These are phyloP conservation scores for Polyergus mexicanus DNA, from an alignment of 1,140 invertebrate species.

Conservation along the genomic window DNA sequence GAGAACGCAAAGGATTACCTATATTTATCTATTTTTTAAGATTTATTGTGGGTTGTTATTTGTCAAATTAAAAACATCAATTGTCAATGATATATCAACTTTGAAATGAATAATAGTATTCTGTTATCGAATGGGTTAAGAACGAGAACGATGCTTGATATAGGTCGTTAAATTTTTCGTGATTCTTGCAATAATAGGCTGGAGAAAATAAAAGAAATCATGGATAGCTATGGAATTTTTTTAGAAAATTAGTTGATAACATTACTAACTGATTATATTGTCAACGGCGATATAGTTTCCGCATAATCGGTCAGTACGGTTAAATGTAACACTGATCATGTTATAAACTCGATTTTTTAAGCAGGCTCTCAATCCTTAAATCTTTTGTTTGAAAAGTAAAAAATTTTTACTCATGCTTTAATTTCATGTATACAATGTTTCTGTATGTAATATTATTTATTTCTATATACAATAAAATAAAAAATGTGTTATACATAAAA, in stretches of 20 bases:
- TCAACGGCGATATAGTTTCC: neutral
- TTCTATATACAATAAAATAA: no score
- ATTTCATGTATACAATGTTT: no score
- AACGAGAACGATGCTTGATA: conserved; percentile 14
- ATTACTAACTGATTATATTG: neutral
- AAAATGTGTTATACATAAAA: no score
- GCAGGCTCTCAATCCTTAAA: neutral
- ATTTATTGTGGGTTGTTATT: conserved; percentile 20
- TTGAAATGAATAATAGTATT: conserved; percentile 3
- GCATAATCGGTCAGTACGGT: neutral
- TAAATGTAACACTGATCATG: neutral
- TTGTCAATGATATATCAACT: conserved; percentile 15
- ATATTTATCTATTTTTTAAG: conserved; percentile 1
- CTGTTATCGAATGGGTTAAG: conserved; percentile 13
- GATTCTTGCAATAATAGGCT: neutral
- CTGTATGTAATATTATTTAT: no score
- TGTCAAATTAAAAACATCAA: conserved; percentile 39
- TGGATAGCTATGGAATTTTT: neutral
- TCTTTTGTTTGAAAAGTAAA: neutral
- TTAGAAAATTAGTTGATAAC: conserved; percentile 10
- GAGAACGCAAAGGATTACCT: neutral
- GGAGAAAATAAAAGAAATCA: conserved; percentile 9
- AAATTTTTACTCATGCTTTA: neutral
- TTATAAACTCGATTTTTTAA: neutral
- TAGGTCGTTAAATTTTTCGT: conserved; percentile 37